Evolutionary conservation across 2,797 vertebrate species (phyloP).

Genomic region (Diglossa cyanea): DNA sequence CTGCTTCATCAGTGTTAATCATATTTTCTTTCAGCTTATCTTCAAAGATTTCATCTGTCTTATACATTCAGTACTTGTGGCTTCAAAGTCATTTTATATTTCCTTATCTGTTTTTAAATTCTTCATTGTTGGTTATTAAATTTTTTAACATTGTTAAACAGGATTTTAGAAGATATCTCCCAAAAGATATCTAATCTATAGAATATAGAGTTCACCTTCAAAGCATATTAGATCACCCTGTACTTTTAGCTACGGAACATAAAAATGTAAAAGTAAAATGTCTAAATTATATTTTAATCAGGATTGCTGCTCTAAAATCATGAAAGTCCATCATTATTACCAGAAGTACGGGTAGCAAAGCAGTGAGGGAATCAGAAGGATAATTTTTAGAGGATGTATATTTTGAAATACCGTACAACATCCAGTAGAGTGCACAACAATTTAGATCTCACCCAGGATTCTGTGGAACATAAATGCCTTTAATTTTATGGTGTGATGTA

Average conservation of each 20-base stretch:
- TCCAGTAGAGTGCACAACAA: slow-evolving; percentile 39
- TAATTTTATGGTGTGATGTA: slow-evolving; percentile 61
- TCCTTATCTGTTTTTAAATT: slow-evolving; percentile 17
- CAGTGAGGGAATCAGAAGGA: slow-evolving; percentile 15
- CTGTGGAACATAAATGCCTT: slow-evolving; percentile 45
- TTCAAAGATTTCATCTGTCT: slow-evolving; percentile 15
- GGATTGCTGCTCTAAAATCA: slow-evolving; percentile 42
- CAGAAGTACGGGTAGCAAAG: slow-evolving; percentile 13
- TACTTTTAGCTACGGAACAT: slow-evolving; percentile 30
- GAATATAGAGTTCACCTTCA: slow-evolving; percentile 34
- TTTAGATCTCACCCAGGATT: background rate
- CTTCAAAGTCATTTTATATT: slow-evolving; percentile 30
- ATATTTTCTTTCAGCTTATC: slow-evolving; percentile 55
- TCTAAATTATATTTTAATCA: slow-evolving; percentile 33
- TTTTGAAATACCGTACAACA: slow-evolving; percentile 1
- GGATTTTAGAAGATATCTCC: slow-evolving; percentile 34
- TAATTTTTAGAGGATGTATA: background rate
- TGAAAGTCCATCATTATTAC: slow-evolving; percentile 40
- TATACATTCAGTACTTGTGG: background rate
- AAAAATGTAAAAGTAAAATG: slow-evolving; percentile 51
- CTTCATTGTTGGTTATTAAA: slow-evolving; percentile 12
- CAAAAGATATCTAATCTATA: slow-evolving; percentile 34
- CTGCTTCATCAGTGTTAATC: slow-evolving; percentile 37
- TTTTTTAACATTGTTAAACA: slow-evolving; percentile 9
- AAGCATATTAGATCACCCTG: slow-evolving; percentile 18